Conservation (phyloP, 1,140 invertebrate species). For the Planococcus citri region DNA sequence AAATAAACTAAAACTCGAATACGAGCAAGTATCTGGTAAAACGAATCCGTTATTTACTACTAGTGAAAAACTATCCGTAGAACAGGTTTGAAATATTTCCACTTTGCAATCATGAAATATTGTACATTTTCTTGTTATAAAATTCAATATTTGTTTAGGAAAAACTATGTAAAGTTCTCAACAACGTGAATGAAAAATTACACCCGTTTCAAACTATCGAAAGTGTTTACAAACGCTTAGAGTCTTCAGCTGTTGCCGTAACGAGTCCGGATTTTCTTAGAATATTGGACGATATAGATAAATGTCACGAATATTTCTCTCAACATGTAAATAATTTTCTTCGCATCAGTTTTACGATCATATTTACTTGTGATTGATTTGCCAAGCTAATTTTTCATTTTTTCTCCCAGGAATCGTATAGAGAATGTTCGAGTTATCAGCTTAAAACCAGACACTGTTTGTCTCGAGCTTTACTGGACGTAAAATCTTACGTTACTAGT, state of each 20-base stretch:
- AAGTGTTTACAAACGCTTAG: slow-evolving; percentile 60
- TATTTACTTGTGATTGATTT: slow-evolving; percentile 3
- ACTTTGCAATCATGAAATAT: slow-evolving; percentile 4
- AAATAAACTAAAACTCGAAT: slow-evolving; percentile 56
- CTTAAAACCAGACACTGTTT: not conserved
- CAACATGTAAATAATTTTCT: slow-evolving; percentile 50
- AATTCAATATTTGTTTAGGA: slow-evolving; percentile 42
- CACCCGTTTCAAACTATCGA: slow-evolving; percentile 78
- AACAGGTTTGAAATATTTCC: slow-evolving; percentile 45
- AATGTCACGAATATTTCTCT: slow-evolving; percentile 73
- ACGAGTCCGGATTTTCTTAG: slow-evolving; percentile 70
- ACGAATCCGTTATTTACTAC: slow-evolving; percentile 78
- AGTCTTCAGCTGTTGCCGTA: slow-evolving; percentile 62
- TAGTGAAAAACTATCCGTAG: slow-evolving; percentile 75
- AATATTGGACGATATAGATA: slow-evolving; percentile 71
- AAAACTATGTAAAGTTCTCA: slow-evolving; percentile 60
- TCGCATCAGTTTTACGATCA: slow-evolving; percentile 17
- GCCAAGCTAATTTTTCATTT: not conserved
- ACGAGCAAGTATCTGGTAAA: slow-evolving; percentile 73
- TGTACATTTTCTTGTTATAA: slow-evolving; percentile 29
- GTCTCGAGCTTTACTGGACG: not conserved
- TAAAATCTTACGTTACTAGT: not conserved
- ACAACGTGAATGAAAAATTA: slow-evolving; percentile 64
- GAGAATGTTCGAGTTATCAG: not conserved
- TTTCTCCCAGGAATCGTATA: not conserved